phyloP scores from a whole-genome alignment of 2,888 invertebrate species.

The Noctua janthe region DNA sequence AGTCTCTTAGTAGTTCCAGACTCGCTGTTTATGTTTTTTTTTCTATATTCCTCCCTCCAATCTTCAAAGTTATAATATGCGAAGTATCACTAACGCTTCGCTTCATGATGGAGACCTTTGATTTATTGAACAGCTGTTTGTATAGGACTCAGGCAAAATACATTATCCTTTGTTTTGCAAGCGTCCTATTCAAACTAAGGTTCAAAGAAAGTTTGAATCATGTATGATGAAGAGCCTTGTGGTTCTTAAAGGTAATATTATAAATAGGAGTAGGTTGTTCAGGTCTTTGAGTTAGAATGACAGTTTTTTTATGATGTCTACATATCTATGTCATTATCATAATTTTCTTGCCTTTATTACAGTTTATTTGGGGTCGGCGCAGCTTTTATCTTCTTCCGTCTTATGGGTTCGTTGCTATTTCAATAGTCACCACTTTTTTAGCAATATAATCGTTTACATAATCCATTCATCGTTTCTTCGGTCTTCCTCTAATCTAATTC shows the following conservation, averaged over 20 bases:
- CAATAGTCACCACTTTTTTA: background rate
- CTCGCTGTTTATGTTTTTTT: no score
- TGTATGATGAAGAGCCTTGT: constrained; percentile 21
- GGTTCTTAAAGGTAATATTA: constrained; percentile 1
- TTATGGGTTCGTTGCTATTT: background rate
- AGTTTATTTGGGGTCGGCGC: background rate
- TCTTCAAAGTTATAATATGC: background rate
- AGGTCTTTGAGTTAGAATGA: background rate
- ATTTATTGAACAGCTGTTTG: constrained; percentile 55
- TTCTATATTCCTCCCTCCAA: background rate
- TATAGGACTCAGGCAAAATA: constrained; percentile 41
- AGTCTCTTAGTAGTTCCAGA: background rate
- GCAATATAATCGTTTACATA: background rate
- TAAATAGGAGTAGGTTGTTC: background rate
- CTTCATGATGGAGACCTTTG: constrained; percentile 27
- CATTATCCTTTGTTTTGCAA: constrained; percentile 44
- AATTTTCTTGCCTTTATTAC: background rate
- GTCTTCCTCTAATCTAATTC: background rate
- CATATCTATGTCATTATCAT: background rate
- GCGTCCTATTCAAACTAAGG: constrained; percentile 43
- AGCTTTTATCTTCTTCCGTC: background rate
- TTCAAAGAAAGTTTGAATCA: constrained; percentile 35
- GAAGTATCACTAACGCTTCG: background rate
- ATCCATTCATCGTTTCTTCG: background rate
- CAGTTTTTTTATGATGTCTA: background rate